Base-by-base conservation (phyloP, 2,797 vertebrate genomes). In the Typhlichthys eigenmanni region DNA sequence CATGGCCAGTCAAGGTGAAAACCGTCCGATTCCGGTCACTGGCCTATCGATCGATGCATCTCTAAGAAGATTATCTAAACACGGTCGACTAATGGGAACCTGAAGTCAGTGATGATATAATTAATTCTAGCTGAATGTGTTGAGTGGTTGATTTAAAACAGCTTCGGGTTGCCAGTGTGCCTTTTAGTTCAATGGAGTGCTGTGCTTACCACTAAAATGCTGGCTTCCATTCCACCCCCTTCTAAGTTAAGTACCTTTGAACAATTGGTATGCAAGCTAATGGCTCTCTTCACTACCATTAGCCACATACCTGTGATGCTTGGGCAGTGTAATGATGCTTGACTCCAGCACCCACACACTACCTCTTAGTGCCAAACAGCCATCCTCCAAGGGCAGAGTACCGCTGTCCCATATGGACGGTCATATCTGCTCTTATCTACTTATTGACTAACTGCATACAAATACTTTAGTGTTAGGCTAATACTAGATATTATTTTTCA, bases 241-340 rank as follows among this genome's bases (percentile, higher is more conserved):
- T 66, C 9, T 47, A 64, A 43, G 65, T 68, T 72, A 53, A 71
- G 84, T 69, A 75, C 85, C 80, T 78, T 79, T 85, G 82, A 84
- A 69, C 77, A 82, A 76, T 72, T 83, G 71, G 67, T 68, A 66
- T 69, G 73, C 74, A 79, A 79, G 68, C 72, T 81, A 64, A 56
- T 68, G 60, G 64, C 59, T 82, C 76, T 79, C 75, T 79, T 76
- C 75, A 64, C 80, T 69, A 58, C 74, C 72, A 76, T 85, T 87
- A 87, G 81, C 73, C 82, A 80, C 80, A 76, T 80, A 81, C 78
- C 79, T 85, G 85, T 59, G 72, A 72, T 80, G 78, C 81, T 81
- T 76, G 79, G 69, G 79, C 71, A 52, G 76, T 71, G 75, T 80
- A 88, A 88, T 88, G 84, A 79, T 84, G 84, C 87, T 85, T 86